Conservation (phyloP, 2,113 vertebrate genomes). For the Osmerus mordax region DNA sequence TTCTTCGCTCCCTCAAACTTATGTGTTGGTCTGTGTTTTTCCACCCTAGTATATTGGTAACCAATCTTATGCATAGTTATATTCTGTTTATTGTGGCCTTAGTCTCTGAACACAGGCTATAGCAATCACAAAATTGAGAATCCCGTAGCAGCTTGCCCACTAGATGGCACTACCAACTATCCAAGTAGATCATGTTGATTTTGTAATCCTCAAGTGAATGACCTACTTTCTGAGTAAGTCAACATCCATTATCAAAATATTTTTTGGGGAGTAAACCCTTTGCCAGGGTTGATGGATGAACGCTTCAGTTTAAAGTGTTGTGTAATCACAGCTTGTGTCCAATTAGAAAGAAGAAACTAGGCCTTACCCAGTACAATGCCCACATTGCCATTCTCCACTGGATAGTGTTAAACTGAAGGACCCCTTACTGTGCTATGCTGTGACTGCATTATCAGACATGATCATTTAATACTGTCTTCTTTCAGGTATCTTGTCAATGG, state of each 20-base stretch:
- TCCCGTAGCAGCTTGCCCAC: constrained; percentile 39
- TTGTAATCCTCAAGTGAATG: constrained; percentile 53
- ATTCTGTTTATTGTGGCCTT: too few species aligned
- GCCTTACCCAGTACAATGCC: background rate
- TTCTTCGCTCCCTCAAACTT: too few species aligned
- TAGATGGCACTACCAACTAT: constrained; percentile 53
- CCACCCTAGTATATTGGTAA: too few species aligned
- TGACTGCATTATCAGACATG: background rate
- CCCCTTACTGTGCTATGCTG: background rate
- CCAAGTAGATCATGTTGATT: constrained; percentile 15
- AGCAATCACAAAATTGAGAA: background rate
- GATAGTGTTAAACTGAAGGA: too few species aligned
- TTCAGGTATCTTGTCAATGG: constrained; percentile 92
- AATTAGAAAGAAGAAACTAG: background rate
- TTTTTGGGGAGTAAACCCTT: constrained; percentile 26
- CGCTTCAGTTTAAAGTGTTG: constrained; percentile 9
- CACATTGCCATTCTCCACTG: background rate
- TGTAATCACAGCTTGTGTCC: constrained; percentile 14
- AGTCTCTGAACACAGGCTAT: background rate
- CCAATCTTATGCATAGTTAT: too few species aligned
- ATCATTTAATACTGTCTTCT: background rate
- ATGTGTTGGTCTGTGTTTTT: too few species aligned
- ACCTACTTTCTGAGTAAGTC: constrained; percentile 62
- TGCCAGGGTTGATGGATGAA: constrained; percentile 25
- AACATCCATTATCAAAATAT: constrained; percentile 40